Percentiles rank a stretch among this genome's conserved stretches.
These are phyloP conservation scores for Abramis brama DNA, from an alignment of 2,113 vertebrate genomes.

Conservation along the genomic window DNA sequence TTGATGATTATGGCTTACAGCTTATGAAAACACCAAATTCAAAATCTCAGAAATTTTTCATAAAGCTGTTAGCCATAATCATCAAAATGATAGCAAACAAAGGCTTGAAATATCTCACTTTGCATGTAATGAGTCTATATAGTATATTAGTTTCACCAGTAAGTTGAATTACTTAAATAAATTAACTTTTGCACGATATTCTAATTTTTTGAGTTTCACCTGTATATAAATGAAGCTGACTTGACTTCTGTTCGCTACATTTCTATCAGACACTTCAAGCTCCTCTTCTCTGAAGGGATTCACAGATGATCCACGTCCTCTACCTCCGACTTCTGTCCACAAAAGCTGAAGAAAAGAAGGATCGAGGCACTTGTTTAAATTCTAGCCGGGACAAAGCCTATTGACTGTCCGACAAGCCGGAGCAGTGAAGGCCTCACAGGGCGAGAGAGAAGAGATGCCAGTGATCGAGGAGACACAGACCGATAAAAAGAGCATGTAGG, in stretches of 20 bases:
- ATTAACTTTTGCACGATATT: no score
- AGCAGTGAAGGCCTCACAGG: conserved; percentile 63
- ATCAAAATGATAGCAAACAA: no score
- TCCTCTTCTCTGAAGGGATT: conserved; percentile 45
- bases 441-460: conserved; percentile 57
- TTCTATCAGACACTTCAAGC: conserved; percentile 37
- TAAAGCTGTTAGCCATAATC: no score
- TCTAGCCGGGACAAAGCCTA: conserved; percentile 67
- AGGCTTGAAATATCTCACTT: no score
- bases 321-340: conserved; percentile 55
- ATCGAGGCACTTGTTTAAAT: conserved; percentile 63
- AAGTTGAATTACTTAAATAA: no score
- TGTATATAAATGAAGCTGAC: no score
- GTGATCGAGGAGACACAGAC: conserved; percentile 63
- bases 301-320: conserved; percentile 44
- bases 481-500: conserved; percentile 67
- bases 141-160: no score
- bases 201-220: no score
- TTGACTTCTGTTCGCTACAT: conserved; percentile 20
- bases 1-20: no score
- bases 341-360: conserved; percentile 48
- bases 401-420: conserved; percentile 69
- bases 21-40: no score
- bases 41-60: no score
- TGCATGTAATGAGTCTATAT: no score